phyloP scores from a whole-genome alignment of 1,140 invertebrate genomes.

The Ganaspis sp. region DNA sequence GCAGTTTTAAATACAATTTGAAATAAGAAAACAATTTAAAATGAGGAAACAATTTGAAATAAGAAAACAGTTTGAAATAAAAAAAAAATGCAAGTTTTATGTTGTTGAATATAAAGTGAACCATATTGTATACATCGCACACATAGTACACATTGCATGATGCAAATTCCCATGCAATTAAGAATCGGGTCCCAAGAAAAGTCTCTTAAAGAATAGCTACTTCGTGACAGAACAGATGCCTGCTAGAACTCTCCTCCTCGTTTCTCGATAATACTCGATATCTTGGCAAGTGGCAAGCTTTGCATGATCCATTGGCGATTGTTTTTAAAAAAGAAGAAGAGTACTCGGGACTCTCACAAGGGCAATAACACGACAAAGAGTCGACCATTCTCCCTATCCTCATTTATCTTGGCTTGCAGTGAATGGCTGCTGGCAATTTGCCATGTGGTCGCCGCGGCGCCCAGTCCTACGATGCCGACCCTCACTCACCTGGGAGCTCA shows the following conservation, averaged over 20 bases:
- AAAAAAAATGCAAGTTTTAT: background rate
- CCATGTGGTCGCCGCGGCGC: slow-evolving; percentile 24
- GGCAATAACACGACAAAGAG: slow-evolving; percentile 30
- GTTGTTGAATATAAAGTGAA: background rate
- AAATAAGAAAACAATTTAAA: too few species aligned
- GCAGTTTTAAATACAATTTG: too few species aligned
- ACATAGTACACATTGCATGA: background rate
- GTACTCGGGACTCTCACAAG: slow-evolving; percentile 5
- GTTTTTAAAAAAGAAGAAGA: slow-evolving; percentile 20
- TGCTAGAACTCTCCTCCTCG: background rate
- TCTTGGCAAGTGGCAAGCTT: background rate
- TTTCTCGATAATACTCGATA: too few species aligned
- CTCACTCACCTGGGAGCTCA: slow-evolving; percentile 27
- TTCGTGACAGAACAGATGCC: slow-evolving; percentile 24
- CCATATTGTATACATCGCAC: too few species aligned
- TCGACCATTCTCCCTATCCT: slow-evolving; percentile 26
- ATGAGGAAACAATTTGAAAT: too few species aligned
- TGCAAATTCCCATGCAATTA: slow-evolving; percentile 19
- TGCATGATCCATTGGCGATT: slow-evolving; percentile 22
- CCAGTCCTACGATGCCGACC: background rate
- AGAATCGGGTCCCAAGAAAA: slow-evolving; percentile 2
- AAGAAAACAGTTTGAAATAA: background rate
- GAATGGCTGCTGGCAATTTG: slow-evolving; percentile 27
- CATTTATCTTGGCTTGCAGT: slow-evolving; percentile 25
- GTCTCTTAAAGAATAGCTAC: background rate